Evolutionary conservation across 2,888 invertebrate genomes (phyloP).

Genomic region (Cephalotes varians): DNA sequence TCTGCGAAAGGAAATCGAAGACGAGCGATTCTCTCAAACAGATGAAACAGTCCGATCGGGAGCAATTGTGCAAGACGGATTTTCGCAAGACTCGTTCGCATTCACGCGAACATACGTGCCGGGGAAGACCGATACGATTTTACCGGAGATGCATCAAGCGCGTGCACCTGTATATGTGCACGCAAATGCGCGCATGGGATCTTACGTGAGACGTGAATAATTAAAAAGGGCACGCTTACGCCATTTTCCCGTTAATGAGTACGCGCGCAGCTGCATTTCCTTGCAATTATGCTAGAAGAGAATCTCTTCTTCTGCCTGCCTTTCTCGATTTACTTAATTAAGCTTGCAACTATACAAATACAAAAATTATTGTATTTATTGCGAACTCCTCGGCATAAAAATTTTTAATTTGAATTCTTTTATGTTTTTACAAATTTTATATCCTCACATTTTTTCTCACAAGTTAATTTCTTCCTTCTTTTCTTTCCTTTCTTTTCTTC

Average conservation of each 20-base stretch:
- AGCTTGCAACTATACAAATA: not conserved
- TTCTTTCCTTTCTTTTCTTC: not conserved
- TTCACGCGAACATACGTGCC: slow-evolving; percentile 55
- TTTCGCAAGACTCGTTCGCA: slow-evolving; percentile 71
- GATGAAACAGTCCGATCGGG: slow-evolving; percentile 45
- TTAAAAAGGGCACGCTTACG: slow-evolving; percentile 72
- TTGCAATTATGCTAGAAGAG: slow-evolving; percentile 52
- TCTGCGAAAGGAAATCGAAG: slow-evolving; percentile 48
- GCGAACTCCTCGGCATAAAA: not conserved
- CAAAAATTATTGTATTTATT: not conserved
- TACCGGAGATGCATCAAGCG: slow-evolving; percentile 39
- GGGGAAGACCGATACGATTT: slow-evolving; percentile 38
- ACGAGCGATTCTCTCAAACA: slow-evolving; percentile 33
- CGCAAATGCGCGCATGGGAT: slow-evolving; percentile 54
- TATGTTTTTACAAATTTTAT: not conserved
- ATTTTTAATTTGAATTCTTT: not conserved
- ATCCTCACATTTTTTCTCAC: not conserved
- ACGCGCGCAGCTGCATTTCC: slow-evolving; percentile 53
- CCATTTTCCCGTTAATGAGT: slow-evolving; percentile 69
- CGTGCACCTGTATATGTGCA: not conserved
- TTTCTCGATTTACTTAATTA: slow-evolving; percentile 49
- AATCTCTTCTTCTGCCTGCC: slow-evolving; percentile 28
- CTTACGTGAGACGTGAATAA: slow-evolving; percentile 51
- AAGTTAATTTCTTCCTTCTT: slow-evolving; percentile 56
- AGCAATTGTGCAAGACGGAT: slow-evolving; percentile 51